phyloP scores from a whole-genome alignment of 2,113 vertebrate species.

The Atlantisia rogersi region DNA sequence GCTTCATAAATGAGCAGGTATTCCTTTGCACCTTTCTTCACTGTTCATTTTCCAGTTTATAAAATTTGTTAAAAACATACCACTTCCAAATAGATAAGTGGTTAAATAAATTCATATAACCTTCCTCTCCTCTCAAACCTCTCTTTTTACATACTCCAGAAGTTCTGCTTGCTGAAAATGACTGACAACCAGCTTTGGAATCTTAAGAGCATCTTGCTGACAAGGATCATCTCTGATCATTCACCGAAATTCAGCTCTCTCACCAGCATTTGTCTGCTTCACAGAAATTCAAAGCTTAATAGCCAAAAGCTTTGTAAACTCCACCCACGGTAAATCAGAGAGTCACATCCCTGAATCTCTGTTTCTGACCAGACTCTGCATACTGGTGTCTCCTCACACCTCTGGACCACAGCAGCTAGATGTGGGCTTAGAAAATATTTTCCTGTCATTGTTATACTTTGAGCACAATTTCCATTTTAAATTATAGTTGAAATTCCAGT shows the following conservation, averaged over 20 bases:
- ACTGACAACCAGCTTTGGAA: conserved; percentile 38
- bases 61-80: background rate
- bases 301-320: background rate
- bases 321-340: background rate
- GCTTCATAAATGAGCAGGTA: background rate
- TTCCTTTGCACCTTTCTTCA: background rate
- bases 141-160: background rate
- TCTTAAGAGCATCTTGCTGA: background rate
- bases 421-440: background rate
- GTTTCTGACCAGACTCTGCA: background rate
- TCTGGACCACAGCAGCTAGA: background rate
- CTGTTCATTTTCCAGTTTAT: background rate
- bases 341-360: background rate
- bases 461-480: background rate
- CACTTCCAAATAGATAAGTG: background rate
- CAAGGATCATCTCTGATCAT: conserved; percentile 14
- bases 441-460: background rate
- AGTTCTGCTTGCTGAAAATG: background rate
- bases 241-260: background rate
- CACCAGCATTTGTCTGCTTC: background rate
- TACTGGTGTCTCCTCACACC: background rate
- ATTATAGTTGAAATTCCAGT: background rate
- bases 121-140: background rate
- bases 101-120: background rate
- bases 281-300: background rate